phyloP scores from a whole-genome alignment of 2,888 invertebrate species.

The Metallyticus violacea region DNA sequence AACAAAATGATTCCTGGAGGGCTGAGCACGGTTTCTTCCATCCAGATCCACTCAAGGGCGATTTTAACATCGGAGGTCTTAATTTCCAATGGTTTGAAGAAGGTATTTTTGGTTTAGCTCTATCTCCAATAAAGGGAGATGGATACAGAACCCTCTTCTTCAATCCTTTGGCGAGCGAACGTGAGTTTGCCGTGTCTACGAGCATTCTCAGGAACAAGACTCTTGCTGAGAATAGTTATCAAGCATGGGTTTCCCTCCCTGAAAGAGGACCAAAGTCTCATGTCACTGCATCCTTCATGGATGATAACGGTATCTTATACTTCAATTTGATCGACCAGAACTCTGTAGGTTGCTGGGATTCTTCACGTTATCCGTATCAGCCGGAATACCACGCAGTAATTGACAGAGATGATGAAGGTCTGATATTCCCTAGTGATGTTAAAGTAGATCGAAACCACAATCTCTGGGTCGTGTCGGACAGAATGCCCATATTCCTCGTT shows the following conservation, averaged over 20 bases:
- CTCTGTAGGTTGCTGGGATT: constrained; percentile 81
- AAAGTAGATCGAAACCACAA: constrained; percentile 68
- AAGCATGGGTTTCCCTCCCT: constrained; percentile 55
- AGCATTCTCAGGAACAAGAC: constrained; percentile 65
- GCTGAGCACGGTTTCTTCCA: constrained; percentile 69
- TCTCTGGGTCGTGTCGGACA: constrained; percentile 76
- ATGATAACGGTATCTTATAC: constrained; percentile 70
- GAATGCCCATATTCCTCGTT: constrained; percentile 76
- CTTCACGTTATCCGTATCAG: constrained; percentile 60
- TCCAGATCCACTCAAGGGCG: constrained; percentile 76
- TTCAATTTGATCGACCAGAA: constrained; percentile 79
- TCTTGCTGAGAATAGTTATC: constrained; percentile 65
- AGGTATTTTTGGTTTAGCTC: constrained; percentile 75
- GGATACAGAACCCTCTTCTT: constrained; percentile 73
- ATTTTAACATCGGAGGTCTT: constrained; percentile 69
- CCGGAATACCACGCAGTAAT: constrained; percentile 61
- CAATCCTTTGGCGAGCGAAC: constrained; percentile 73
- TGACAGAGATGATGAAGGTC: constrained; percentile 70
- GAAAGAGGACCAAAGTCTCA: constrained; percentile 66
- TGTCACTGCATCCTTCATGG: constrained; percentile 71
- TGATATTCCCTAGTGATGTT: constrained; percentile 77
- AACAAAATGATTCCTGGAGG: constrained; percentile 74
- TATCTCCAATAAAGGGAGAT: constrained; percentile 63
- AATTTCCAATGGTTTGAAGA: constrained; percentile 85
- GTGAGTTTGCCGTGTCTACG: constrained; percentile 78